Conservation (phyloP, 2,797 vertebrate genomes). For the Lepus townsendii region DNA sequence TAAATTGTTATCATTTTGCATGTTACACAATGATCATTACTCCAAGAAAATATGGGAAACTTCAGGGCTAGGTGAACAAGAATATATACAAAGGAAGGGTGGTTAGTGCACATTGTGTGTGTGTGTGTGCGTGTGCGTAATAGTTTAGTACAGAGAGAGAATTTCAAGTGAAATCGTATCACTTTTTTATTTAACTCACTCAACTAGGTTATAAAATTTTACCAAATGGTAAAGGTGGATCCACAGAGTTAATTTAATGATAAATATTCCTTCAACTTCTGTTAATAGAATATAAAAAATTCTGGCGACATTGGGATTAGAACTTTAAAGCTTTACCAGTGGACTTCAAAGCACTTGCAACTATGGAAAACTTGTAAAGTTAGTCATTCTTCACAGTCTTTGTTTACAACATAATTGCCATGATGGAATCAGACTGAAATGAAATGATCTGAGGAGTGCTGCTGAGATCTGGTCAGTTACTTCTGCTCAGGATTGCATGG, state of each 20-base stretch:
- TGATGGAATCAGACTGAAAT: neutral
- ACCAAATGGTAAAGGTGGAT: neutral
- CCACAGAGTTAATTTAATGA: neutral
- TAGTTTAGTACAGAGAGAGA: neutral
- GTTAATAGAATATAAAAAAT: neutral
- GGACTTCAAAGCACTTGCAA: neutral
- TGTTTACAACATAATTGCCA: conserved; percentile 16
- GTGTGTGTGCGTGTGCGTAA: neutral
- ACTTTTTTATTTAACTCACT: neutral
- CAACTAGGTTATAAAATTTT: conserved; percentile 38
- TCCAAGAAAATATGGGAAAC: neutral
- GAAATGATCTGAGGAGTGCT: neutral
- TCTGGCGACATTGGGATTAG: neutral
- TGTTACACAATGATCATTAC: neutral
- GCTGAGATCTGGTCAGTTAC: neutral
- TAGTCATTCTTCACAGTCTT: neutral
- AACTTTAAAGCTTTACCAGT: neutral
- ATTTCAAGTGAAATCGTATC: neutral
- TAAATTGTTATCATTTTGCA: conserved; percentile 1
- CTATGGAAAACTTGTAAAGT: neutral
- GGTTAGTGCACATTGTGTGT: neutral
- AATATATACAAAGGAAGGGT: neutral
- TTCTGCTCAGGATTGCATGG: neutral
- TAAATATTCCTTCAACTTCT: neutral
- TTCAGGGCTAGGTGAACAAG: neutral